Evolutionary conservation across 2,113 vertebrate species (phyloP), one percentile per base, ranked within the genome.

Genomic region (Baryphthengus martii): DNA sequence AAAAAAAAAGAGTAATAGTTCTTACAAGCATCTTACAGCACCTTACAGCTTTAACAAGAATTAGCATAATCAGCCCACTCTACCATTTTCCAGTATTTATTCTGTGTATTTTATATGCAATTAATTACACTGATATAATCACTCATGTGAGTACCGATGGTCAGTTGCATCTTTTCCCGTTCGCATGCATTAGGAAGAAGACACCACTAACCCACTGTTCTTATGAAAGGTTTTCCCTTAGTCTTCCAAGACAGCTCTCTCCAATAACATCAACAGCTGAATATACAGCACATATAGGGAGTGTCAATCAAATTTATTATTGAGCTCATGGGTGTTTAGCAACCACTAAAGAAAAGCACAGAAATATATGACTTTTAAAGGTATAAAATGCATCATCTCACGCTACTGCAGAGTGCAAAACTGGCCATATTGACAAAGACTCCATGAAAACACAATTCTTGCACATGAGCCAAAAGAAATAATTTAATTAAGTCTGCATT

Each of bases 181-280:
- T 62, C 53, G 70, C 37, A 52, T 2, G 2, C 3, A 3, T 24
- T 37, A 50, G 37, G 42, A 89, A 86, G 53, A 88, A 31, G 18
- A 49, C n/a, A 79, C 16, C 42, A 40, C 40, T 70, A 80, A 90
- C 42, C 10, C 72, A 85, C 0, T 28, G 17, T 31, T 81, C 19
- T 88, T 63, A 37, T 1, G 24, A 66, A 73, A 82, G n/a, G 10
- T 83, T 83, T 85, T 83, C n/a, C 26, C 45, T 53, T 45, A 11
- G 24, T 61, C 45, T 94, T 90, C 49, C 23, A 20, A 62, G 85
- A 56, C 88, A 85, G 67, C 50, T 90, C 67, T 40, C 49, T 52
- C 59, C 40, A 79, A 52, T 80, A 86, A 90, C 49, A 70, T 28
- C 71, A 93, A 90, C 85, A 85, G 92, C 90, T 88, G 92, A 94